Evolutionary conservation across 2,113 vertebrate species (phyloP), one percentile per base, ranked within the genome.

Genomic region (Gallinago paraguaiae): DNA sequence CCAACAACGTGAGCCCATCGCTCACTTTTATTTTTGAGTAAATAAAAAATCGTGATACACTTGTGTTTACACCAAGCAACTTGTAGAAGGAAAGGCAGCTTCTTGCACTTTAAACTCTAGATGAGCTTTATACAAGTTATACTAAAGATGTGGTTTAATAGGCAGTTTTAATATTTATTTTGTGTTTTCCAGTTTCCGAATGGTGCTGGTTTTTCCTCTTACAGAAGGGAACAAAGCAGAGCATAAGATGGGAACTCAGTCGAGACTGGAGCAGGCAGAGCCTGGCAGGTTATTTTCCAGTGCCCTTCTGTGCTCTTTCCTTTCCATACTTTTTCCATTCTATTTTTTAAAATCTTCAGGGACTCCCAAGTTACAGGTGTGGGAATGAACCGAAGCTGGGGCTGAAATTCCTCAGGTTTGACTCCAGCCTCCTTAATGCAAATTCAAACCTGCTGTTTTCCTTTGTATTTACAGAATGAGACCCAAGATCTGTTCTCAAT

Each of bases 1-100:
- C 48, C 33, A 53, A 11, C n/a, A 35, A 0, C 2, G 5, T 14
- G 9, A 12, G 25, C 37, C 16, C 19, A 2, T 72, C 17, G 1
- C 51, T 39, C 1, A 0, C n/a, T 56, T 45, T 37, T 37, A 10
- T 8, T 35, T 28, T n/a, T 45, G 7, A 33, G 43, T 23, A 28
- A 75, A 10, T 43, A 35, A 69, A 60, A 31, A 31, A 33, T 46
- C 28, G 17, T 1, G 0, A 13, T 30, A 41, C 50, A 30, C 22
- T 53, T 28, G 13, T 30, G 56, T 68, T 75, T 57, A 23, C 50
- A 37, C 22, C n/a, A 39, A 41, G 35, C 15, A 46, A 11, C 74
- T 22, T 70, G 35, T 15, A 20, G 83, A 63, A 27, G 12, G 60
- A 28, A 46, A 2, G 35, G n/a, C 45, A 57, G 37, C 28, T 39